These are phyloP conservation scores for Parauchenoglanis punctatus DNA, from an alignment of 2,797 vertebrate genomes.

Conservation along the genomic window DNA sequence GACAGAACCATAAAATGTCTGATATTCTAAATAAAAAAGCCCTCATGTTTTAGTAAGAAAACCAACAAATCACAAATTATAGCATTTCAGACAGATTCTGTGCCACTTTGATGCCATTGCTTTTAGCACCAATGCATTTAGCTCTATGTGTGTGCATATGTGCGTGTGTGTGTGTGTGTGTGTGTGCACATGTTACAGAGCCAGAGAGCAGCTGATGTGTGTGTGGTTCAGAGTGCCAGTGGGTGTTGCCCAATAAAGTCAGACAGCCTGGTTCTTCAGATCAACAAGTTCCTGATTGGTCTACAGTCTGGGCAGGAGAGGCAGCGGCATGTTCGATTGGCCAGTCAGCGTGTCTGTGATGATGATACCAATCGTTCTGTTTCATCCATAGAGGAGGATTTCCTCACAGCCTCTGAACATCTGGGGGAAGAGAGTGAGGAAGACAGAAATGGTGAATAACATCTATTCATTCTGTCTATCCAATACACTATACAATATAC, in stretches of 20 bases:
- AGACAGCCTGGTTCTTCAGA: slow-evolving; percentile 87
- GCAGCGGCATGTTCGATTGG: slow-evolving; percentile 72
- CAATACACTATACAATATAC: too few species aligned
- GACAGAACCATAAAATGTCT: neutral
- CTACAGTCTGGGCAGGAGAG: slow-evolving; percentile 88
- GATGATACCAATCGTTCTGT: slow-evolving; percentile 96
- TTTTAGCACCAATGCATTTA: neutral
- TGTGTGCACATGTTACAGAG: slow-evolving; percentile 61
- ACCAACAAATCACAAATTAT: neutral
- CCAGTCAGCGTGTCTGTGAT: slow-evolving; percentile 76
- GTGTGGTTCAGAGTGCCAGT: slow-evolving; percentile 86
- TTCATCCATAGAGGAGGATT: slow-evolving; percentile 97
- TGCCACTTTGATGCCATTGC: neutral
- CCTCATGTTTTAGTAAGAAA: neutral
- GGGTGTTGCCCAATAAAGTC: slow-evolving; percentile 73
- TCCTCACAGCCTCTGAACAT: slow-evolving; percentile 93
- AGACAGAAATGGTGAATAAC: slow-evolving; percentile 84
- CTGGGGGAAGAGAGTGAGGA: slow-evolving; percentile 91
- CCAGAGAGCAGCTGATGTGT: slow-evolving; percentile 85
- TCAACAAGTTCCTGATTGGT: slow-evolving; percentile 95
- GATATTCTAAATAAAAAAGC: neutral
- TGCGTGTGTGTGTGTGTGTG: slow-evolving; percentile 31
- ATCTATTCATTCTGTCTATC: neutral
- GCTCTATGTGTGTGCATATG: neutral
- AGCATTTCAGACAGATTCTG: neutral